phyloP scores from a whole-genome alignment of 1,140 invertebrate species.

The Berghia stephanieae region DNA sequence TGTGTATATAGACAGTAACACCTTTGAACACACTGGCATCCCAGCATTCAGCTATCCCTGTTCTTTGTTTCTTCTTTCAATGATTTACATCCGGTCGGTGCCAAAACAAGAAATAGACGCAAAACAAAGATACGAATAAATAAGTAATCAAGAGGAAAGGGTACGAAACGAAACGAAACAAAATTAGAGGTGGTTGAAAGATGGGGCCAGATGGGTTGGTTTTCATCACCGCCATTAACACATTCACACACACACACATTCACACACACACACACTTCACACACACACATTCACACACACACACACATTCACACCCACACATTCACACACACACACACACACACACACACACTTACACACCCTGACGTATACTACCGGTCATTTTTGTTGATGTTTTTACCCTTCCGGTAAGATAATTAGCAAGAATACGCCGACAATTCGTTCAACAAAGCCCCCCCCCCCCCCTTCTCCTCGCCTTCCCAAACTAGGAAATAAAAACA shows the following conservation, averaged over 20 bases:
- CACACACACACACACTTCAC: constrained; percentile 12
- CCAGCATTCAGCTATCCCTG: too few relatives aligned
- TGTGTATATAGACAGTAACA: too few relatives aligned
- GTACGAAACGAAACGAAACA: neutral
- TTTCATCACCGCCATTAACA: neutral
- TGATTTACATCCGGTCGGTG: neutral
- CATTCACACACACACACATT: neutral
- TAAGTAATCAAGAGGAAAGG: neutral
- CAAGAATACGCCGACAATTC: too few relatives aligned
- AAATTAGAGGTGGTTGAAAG: neutral
- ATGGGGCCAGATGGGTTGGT: neutral
- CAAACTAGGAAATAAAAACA: neutral
- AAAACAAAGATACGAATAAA: neutral
- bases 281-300: constrained; percentile 20
- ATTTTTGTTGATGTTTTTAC: too few relatives aligned
- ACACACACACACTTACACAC: constrained; percentile 10
- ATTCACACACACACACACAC: constrained; percentile 10
- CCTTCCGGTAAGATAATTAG: too few relatives aligned
- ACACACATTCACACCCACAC: constrained; percentile 20
- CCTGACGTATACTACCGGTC: too few relatives aligned
- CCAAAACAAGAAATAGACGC: neutral
- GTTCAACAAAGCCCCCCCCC: constrained; percentile 14
- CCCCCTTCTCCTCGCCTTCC: neutral
- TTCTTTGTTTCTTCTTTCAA: neutral
- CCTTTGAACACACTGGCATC: too few relatives aligned